Base-by-base conservation (phyloP, 1,140 invertebrate genomes). In the Tetranychus urticae region DNA sequence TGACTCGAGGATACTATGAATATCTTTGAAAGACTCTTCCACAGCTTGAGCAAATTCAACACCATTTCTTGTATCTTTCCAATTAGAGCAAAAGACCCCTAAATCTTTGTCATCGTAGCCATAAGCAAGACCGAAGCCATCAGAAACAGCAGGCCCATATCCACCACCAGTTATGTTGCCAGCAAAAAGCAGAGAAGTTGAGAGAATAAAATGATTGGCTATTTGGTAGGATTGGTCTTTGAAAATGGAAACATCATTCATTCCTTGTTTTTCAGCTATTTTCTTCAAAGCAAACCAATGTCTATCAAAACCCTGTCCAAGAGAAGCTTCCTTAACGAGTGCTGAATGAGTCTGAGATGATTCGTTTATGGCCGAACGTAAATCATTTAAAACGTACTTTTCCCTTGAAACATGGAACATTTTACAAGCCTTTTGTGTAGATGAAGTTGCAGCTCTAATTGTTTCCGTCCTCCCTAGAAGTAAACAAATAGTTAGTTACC, bases 291-390 rank as follows among this genome's bases (percentile, higher is more conserved):
- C 88, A 72, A 93, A 96, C 59, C 97, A 72, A 75, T 98, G 93
- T 37, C 94, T 76, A 74, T 97, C 93, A 72, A 96, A 97, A 3
- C 93, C 93, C 74, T 97, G 85, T 0, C 90, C 93, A 87, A 96
- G 93, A 1, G 91, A 88, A n/a, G 91, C 91, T 69, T 97, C 82
- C 71, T 90, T 96, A 0, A 86, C 85, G 10, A 97, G 73, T 63
- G 82, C 72, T 1, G 77, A 79, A 71, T 98, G 93, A 47, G 79
- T 74, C 52, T 78, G 76, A 13, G 90, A 92, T 72, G 88, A 93
- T 54, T 86, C 78, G n/a, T 79, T 71, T 60, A 97, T 78, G 67
- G 88, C 75, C 4, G 75, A 72, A 50, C 79, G 78, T 31, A 97
- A 71, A 63, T 90, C 80, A 36, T 7, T n/a, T 58, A 2, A 36